Conservation (phyloP, 2,113 vertebrate species). For the Neodon shergylaensis region DNA sequence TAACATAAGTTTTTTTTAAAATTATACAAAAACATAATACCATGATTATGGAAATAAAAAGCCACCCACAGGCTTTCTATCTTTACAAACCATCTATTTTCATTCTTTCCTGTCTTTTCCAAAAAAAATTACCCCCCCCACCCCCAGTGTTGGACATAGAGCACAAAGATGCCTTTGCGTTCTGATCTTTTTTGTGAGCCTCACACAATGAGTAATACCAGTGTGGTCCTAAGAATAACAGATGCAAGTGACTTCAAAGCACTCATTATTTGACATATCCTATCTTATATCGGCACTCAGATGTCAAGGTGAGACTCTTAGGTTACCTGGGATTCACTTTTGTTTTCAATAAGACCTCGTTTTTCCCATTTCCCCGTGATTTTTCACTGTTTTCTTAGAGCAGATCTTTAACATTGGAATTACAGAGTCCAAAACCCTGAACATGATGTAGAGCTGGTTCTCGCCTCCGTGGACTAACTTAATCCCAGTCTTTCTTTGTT, state of each 20-base stretch:
- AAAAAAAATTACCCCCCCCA: conserved; percentile 53
- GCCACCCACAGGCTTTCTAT: conserved; percentile 79
- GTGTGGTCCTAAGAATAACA: conserved; percentile 5
- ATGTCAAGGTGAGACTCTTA: not conserved
- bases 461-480: not conserved
- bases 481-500: not conserved
- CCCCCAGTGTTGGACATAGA: conserved; percentile 50
- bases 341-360: not conserved
- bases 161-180: conserved; percentile 64
- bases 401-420: not conserved
- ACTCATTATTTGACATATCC: not conserved
- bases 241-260: conserved; percentile 31
- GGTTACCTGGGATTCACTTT: not conserved
- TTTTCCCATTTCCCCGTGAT: not conserved
- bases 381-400: conserved; percentile 49
- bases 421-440: not conserved
- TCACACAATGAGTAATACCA: not conserved
- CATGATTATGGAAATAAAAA: conserved; percentile 83
- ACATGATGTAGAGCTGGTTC: not conserved
- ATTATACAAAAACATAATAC: conserved; percentile 79
- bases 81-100: conserved; percentile 79
- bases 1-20: conserved; percentile 73
- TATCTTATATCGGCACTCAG: conserved; percentile 13
- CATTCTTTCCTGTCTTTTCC: conserved; percentile 78
- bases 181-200: conserved; percentile 54